Conservation (phyloP, 2,113 vertebrate species). For the Anas platyrhynchos region DNA sequence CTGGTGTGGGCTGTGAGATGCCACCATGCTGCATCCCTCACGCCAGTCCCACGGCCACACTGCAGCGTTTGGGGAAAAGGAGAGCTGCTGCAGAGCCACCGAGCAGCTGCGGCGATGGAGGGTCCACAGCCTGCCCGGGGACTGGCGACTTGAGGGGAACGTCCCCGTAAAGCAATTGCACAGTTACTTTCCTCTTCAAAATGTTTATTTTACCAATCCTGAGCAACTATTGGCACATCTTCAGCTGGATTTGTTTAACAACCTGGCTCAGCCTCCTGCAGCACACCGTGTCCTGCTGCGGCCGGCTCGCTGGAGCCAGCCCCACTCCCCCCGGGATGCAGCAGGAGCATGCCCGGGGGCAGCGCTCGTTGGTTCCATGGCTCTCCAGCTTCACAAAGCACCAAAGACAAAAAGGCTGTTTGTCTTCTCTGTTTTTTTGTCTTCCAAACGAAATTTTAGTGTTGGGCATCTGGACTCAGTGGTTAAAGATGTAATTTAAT, state of each 20-base stretch:
- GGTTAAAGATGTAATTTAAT: not conserved
- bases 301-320: not conserved
- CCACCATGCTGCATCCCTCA: too few species aligned
- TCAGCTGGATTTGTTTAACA: not conserved
- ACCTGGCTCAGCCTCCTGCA: accelerated
- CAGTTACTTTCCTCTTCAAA: not conserved
- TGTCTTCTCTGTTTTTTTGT: not conserved
- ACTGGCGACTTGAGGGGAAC: not conserved
- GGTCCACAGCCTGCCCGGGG: not conserved
- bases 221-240: not conserved
- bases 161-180: accelerated
- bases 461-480: not conserved
- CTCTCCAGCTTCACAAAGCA: not conserved
- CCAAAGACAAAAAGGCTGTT: not conserved
- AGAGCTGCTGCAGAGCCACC: not conserved
- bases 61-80: too few species aligned
- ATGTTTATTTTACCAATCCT: not conserved
- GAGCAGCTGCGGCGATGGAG: accelerated
- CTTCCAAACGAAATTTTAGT: not conserved
- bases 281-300: accelerated
- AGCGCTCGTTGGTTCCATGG: not conserved
- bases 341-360: not conserved
- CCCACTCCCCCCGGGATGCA: not conserved
- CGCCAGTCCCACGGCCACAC: too few species aligned
- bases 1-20: too few species aligned